Conservation (phyloP, 2,113 vertebrate species). For the Petrocephalus zakoni region DNA sequence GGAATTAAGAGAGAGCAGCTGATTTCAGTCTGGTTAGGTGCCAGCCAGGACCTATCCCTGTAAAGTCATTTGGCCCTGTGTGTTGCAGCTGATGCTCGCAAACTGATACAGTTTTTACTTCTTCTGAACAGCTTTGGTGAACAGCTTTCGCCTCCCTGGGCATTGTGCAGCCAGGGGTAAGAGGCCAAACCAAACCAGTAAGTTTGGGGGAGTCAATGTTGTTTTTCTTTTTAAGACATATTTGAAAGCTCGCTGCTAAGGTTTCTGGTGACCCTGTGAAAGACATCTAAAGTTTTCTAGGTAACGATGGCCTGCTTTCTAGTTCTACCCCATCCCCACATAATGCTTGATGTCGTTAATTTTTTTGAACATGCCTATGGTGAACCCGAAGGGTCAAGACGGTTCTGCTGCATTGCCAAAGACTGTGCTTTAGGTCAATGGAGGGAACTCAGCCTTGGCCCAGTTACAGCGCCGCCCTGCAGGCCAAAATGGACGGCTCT, state of each 20-base stretch:
- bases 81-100: background rate
- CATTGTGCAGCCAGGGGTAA: background rate
- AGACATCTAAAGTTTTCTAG: background rate
- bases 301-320: background rate
- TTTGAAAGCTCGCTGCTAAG: background rate
- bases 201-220: background rate
- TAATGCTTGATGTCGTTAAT: background rate
- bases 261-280: background rate
- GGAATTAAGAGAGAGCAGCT: background rate
- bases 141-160: background rate
- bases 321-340: background rate
- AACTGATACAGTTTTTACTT: background rate
- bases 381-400: background rate
- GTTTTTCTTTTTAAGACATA: background rate
- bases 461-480: background rate
- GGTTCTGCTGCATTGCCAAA: background rate
- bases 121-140: background rate
- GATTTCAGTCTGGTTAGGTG: background rate
- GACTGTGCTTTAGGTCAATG: background rate
- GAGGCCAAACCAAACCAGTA: background rate
- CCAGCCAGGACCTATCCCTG: background rate
- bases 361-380: background rate
- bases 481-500: constrained; percentile 25
- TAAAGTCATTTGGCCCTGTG: background rate
- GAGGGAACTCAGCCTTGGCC: background rate